Conservation (phyloP, 2,797 vertebrate species). For the Nasua narica region DNA sequence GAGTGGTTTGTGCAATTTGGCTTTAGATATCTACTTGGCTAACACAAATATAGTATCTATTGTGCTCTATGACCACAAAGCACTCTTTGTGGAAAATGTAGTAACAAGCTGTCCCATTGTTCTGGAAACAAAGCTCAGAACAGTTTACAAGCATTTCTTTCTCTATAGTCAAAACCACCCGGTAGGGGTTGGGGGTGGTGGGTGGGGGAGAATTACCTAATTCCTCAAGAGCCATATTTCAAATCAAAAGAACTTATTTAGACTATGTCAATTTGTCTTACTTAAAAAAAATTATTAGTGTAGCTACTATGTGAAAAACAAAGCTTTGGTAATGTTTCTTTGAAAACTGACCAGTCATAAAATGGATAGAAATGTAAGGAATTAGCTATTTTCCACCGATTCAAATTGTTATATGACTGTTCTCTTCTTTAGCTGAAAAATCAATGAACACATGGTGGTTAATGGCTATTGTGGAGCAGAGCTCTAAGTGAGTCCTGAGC, state of each 20-base stretch:
- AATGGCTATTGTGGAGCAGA: neutral
- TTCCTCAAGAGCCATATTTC: conserved; percentile 55
- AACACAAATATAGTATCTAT: conserved; percentile 19
- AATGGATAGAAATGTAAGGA: conserved; percentile 11
- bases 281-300: neutral
- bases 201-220: neutral
- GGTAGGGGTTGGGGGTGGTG: neutral
- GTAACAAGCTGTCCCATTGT: conserved; percentile 36
- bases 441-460: neutral
- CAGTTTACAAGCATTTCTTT: conserved; percentile 57
- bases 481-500: neutral
- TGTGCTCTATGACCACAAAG: conserved; percentile 44
- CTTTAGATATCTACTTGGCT: conserved; percentile 33
- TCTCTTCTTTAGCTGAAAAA: conserved; percentile 53
- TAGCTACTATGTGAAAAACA: neutral
- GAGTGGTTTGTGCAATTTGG: neutral
- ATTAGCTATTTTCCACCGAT: neutral
- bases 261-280: conserved; percentile 28
- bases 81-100: conserved; percentile 17
- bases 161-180: conserved; percentile 57
- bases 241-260: conserved; percentile 55
- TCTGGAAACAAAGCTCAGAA: conserved; percentile 53
- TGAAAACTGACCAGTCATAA: conserved; percentile 23
- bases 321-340: neutral
- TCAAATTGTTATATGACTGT: neutral